A percentile compares a stretch with the other conserved stretches of the same genome.
Evolutionary conservation across 2,113 vertebrate genomes (phyloP).

Genomic region (Budorcas taxicolor): DNA sequence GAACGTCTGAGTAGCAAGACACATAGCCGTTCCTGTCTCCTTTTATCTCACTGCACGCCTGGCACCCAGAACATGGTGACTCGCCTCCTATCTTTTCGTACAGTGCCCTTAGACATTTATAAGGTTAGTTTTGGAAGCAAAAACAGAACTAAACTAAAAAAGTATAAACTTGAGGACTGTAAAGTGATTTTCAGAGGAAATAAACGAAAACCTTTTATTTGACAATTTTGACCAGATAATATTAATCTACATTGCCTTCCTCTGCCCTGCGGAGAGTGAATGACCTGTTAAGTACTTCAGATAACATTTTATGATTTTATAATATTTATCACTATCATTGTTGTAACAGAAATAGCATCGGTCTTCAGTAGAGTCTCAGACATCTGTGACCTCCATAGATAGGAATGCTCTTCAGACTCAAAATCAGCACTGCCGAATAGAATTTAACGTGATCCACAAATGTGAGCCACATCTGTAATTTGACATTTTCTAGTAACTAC

Average conservation of each 20-base stretch:
- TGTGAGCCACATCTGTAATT: background rate
- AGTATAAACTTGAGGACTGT: background rate
- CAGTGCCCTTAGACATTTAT: background rate
- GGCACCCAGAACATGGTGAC: background rate
- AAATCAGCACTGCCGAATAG: background rate
- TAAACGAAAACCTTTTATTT: background rate
- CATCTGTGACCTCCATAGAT: background rate
- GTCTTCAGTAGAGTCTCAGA: background rate
- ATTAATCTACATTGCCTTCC: background rate
- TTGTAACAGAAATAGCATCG: background rate
- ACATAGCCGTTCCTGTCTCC: background rate
- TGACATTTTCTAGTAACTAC: background rate
- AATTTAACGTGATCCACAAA: background rate
- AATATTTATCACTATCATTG: background rate
- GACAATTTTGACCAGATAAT: background rate
- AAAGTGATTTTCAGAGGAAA: slow-evolving; percentile 1
- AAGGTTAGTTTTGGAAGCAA: background rate
- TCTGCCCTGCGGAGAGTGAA: background rate
- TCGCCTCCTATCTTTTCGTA: background rate
- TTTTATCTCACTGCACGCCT: background rate
- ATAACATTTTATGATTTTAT: background rate
- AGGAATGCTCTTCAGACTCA: background rate
- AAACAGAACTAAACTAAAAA: background rate
- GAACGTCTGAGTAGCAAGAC: background rate
- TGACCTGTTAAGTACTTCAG: background rate